A percentile compares a stretch with the other conserved stretches of the same genome.
These are phyloP conservation scores for Ctenomys sociabilis DNA, from an alignment of 2,113 vertebrate genomes.

Conservation along the genomic window DNA sequence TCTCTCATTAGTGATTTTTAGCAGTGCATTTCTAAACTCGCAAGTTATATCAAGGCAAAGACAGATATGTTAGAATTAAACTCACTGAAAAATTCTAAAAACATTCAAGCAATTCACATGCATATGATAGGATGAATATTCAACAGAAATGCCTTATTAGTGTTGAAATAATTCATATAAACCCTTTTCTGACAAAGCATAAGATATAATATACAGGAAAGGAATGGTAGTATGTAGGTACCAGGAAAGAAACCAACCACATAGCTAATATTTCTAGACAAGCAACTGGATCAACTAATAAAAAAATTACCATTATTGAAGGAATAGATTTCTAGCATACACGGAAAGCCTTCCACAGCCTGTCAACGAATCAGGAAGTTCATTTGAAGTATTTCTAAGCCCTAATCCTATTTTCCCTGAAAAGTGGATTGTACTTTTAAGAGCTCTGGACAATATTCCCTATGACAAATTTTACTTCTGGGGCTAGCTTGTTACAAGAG, in stretches of 20 bases:
- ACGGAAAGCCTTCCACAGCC: background rate
- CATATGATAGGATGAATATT: background rate
- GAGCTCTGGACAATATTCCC: conserved; percentile 20
- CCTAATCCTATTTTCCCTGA: conserved; percentile 15
- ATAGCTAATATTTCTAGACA: conserved; percentile 32
- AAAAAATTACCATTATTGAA: background rate
- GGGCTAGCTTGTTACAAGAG: background rate
- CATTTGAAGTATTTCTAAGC: conserved; percentile 27
- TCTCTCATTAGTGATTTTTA: background rate
- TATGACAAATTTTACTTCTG: conserved; percentile 21
- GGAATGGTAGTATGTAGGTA: background rate
- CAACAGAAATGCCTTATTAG: background rate
- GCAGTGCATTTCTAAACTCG: conserved; percentile 20
- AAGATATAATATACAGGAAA: background rate
- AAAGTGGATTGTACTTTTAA: conserved; percentile 47
- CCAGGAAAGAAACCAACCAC: conserved; percentile 53
- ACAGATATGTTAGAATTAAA: conserved; percentile 19
- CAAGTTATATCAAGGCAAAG: background rate
- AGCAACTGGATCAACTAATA: background rate
- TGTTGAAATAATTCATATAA: conserved; percentile 34
- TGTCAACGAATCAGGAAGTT: conserved; percentile 33
- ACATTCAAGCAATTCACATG: background rate
- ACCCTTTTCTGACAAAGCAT: conserved; percentile 7
- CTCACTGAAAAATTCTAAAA: background rate
- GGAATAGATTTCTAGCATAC: background rate